Base-by-base conservation (phyloP, 2,888 invertebrate species). In the Caenorhabditis plicata region DNA sequence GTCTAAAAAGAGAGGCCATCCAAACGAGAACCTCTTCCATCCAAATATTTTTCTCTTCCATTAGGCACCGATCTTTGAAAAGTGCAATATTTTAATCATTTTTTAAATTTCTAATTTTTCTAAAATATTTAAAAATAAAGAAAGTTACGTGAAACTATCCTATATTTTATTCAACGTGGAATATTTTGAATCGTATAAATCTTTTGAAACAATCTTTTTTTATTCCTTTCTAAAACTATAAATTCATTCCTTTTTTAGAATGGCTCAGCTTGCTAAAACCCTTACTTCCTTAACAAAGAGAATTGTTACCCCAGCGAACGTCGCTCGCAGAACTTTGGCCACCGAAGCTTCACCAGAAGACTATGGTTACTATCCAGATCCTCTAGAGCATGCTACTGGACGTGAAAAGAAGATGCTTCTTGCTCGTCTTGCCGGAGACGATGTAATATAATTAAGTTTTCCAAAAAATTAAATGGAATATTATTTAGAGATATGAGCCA, bases 301-400 rank as follows among this genome's bases (percentile, higher is more conserved):
- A 31, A 50, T 66, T 27, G 56, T 58, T 25, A 49, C 57, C 23
- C 56, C 57, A 41, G 45, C 46, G 23, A 45, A 60, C 15, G 52
- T 56, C 17, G 54, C 58, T 29, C 50, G 47, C 35, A 73, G 76
- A 36, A 55, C 64, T 7, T 61, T 68, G 61, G 77, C 77, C 44
- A 65, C 75, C 19, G 76, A 78, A 49, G 79, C 77, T 26, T 75
- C 70, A 15, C 79, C 78, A 48, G 77, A 79, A 60, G 78, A 79
- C 57, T 79, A 79, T 63, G 78, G 79, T 49, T 69, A 68, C 67
- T 75, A 78, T 51, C 88, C 90, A 41, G 91, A 93, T 81, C 90
- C 91, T 25, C 69, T 93, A 78, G 94, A 94, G 80, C 91, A 92
- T 82, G 90, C 93, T 22, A 93, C 93, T 26, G 95, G 95, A 44